These are phyloP conservation scores for Drosophila gunungcola DNA, from an alignment of 1,140 invertebrate species.

Conservation along the genomic window DNA sequence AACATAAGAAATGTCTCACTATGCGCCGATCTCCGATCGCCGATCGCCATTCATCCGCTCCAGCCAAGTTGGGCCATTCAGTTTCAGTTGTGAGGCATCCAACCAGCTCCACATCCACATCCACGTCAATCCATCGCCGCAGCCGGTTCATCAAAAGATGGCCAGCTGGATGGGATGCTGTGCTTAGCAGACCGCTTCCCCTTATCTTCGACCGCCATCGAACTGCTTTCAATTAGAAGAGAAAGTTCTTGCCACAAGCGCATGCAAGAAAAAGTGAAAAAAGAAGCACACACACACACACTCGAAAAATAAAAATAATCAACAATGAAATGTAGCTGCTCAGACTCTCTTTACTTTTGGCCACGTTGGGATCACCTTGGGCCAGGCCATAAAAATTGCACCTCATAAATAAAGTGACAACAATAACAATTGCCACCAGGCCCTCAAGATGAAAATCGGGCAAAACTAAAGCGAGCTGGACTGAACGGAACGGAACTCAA, in stretches of 20 bases:
- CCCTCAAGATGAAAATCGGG: slow-evolving; percentile 4
- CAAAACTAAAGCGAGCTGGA: slow-evolving; percentile 9
- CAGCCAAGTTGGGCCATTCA: slow-evolving; percentile 4
- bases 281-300: slow-evolving; percentile 13
- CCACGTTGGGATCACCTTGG: neutral
- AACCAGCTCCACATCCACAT: slow-evolving; percentile 6
- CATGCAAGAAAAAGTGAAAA: slow-evolving; percentile 74
- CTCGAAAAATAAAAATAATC: slow-evolving; percentile 35
- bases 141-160: slow-evolving; percentile 57
- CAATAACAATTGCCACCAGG: slow-evolving; percentile 15
- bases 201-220: slow-evolving; percentile 69
- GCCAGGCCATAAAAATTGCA: slow-evolving; percentile 67
- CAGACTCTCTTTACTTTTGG: slow-evolving; percentile 61
- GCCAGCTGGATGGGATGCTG: slow-evolving; percentile 60
- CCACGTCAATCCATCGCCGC: slow-evolving; percentile 41
- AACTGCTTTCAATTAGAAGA: slow-evolving; percentile 84
- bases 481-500: slow-evolving; percentile 9
- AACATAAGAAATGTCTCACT: slow-evolving; percentile 54
- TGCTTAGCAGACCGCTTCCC: slow-evolving; percentile 31
- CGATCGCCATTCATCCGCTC: slow-evolving; percentile 59
- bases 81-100: neutral
- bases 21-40: slow-evolving; percentile 27
- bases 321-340: slow-evolving; percentile 59
- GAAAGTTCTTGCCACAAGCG: slow-evolving; percentile 81
- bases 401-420: slow-evolving; percentile 70